A percentile compares a stretch with the other conserved stretches of the same genome.
phyloP scores from a whole-genome alignment of 2,888 invertebrate species.

The Heteropelma amictum region DNA sequence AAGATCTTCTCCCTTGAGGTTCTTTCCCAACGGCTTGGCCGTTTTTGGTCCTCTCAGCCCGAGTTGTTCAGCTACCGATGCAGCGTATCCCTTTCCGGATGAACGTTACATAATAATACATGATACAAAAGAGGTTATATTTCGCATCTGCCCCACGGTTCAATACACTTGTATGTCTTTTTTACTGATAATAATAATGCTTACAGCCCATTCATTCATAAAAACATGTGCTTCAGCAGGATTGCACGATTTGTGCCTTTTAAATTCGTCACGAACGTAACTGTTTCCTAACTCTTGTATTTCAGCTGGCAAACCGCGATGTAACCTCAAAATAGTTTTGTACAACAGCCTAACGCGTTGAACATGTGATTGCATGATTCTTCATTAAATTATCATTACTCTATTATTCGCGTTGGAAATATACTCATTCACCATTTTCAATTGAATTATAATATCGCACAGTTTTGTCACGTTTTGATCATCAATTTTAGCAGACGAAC shows the following conservation, averaged over 20 bases:
- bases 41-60: slow-evolving; percentile 83
- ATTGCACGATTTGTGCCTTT: slow-evolving; percentile 87
- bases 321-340: slow-evolving; percentile 88
- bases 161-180: neutral
- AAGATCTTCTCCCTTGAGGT: slow-evolving; percentile 82
- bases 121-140: no score
- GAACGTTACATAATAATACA: slow-evolving; percentile 38
- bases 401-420: no score
- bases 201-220: slow-evolving; percentile 93
- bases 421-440: no score
- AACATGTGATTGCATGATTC: slow-evolving; percentile 79
- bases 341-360: slow-evolving; percentile 86
- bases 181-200: slow-evolving; percentile 61
- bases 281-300: slow-evolving; percentile 85
- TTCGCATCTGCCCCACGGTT: no score
- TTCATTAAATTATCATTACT: neutral
- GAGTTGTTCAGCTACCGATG: slow-evolving; percentile 86
- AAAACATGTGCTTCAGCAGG: slow-evolving; percentile 86
- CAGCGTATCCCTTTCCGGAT: slow-evolving; percentile 84
- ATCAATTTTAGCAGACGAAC: slow-evolving; percentile 35
- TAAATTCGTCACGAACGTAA: slow-evolving; percentile 91
- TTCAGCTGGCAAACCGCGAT: slow-evolving; percentile 86
- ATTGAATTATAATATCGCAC: neutral
- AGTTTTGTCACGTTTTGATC: neutral
- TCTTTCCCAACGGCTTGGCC: slow-evolving; percentile 82